Conservation (phyloP, 2,888 invertebrate species). For the Callyntrura guangdongensis region DNA sequence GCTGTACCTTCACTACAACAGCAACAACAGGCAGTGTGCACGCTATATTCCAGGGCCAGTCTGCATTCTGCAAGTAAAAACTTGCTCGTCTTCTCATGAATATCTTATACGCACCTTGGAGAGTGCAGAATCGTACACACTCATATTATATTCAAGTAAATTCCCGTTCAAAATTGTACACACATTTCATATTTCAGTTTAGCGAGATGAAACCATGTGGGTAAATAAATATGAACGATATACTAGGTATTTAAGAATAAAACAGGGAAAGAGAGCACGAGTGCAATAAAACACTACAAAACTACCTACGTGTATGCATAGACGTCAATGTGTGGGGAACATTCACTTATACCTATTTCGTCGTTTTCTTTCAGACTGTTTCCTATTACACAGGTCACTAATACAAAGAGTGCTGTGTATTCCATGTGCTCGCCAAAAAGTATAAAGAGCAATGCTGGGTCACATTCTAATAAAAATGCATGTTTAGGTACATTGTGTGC, state of each 20-base stretch:
- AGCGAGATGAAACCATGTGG: conserved; percentile 32
- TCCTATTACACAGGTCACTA: background rate
- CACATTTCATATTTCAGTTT: conserved; percentile 11
- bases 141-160: background rate
- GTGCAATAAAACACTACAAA: background rate
- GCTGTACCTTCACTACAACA: background rate
- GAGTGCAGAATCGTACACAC: background rate
- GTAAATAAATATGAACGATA: conserved; percentile 18
- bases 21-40: background rate
- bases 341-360: conserved; percentile 35
- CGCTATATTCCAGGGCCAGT: background rate
- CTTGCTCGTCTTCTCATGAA: conserved; percentile 62
- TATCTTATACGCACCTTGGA: conserved; percentile 59
- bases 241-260: background rate
- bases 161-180: background rate
- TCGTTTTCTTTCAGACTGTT: background rate
- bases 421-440: conserved; percentile 15
- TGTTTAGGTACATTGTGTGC: conserved; percentile 24
- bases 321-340: background rate
- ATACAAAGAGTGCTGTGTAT: background rate
- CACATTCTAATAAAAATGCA: conserved; percentile 1
- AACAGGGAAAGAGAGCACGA: background rate
- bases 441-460: background rate
- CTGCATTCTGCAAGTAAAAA: conserved; percentile 4
- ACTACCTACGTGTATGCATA: too few species aligned